A percentile compares a stretch with the other conserved stretches of the same genome.
These are phyloP conservation scores for Cryptoprocta ferox DNA, from an alignment of 2,797 vertebrate species.

Conservation along the genomic window DNA sequence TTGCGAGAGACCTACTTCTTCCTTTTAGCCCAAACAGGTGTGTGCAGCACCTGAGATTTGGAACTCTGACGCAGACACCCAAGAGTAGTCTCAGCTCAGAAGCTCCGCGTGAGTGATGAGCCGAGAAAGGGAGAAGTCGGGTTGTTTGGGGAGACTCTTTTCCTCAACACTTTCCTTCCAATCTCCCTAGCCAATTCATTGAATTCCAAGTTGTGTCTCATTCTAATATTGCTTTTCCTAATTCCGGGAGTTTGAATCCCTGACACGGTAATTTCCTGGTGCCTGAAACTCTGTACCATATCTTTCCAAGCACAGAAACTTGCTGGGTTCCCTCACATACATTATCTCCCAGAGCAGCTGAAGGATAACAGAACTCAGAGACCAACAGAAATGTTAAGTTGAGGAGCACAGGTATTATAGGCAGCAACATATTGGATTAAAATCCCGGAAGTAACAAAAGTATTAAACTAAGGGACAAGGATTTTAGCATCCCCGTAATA, in stretches of 20 bases:
- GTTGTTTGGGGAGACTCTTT: not conserved
- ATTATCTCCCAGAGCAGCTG: not conserved
- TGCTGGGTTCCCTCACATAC: not conserved
- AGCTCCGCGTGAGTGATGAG: not conserved
- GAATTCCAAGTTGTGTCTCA: not conserved
- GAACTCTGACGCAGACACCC: not conserved
- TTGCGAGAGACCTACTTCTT: not conserved
- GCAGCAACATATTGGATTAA: not conserved
- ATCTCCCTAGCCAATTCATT: not conserved
- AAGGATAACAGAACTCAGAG: not conserved
- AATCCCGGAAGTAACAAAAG: not conserved
- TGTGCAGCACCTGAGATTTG: not conserved
- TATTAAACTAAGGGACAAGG: not conserved
- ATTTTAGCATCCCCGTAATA: not conserved
- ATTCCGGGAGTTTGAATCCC: not conserved
- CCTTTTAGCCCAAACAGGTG: too few species aligned
- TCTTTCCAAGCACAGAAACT: not conserved
- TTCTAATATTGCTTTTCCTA: not conserved
- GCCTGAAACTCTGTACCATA: not conserved
- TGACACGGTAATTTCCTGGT: not conserved
- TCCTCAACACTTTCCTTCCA: not conserved
- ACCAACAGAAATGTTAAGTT: not conserved
- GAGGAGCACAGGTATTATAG: not conserved
- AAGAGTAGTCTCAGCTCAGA: not conserved
- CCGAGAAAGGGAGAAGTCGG: not conserved